Evolutionary conservation across 2,888 invertebrate genomes (phyloP), one percentile per base, ranked within the genome.

Genomic region (Erannis defoliaria): DNA sequence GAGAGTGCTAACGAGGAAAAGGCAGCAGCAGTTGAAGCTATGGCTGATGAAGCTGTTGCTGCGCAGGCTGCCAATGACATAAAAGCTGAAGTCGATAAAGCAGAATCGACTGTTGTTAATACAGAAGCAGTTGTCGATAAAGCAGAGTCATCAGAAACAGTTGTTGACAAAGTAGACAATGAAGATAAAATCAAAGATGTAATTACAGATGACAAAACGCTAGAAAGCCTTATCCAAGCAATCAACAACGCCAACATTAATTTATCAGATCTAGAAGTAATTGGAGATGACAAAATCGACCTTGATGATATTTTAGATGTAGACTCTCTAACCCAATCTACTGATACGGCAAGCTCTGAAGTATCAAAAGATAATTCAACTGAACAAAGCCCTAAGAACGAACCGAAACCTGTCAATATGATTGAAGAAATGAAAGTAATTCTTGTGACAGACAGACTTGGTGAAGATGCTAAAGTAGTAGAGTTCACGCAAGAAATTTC

Each of bases 221-320:
- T 90, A 74, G 88, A 89, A 61, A 86, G 72, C 58, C 72, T 92
- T 33, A 81, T 89, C 63, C 78, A 90, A 68, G 91, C 89, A 0
- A 87, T 90, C 5, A 88, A 82, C 58, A 82, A 76, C 63, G 84
- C 86, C 0, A 88, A 89, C 62, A 85, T 88, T 1, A 85, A 86
- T 63, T 70, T 88, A 8, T 76, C 78, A 54, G 85, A 88, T 57
- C 67, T 88, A 55, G 86, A 89, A 73, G 81, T 81, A 6, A 78
- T 70, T 0, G 78, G 77, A 21, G 82, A 81, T 12, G 76, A 76
- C 48, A 71, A 72, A 14, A 68, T 66, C 10, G 76, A 80, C 55
- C 72, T 73, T 10, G 71, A 77, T 38, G 75, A 67, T 9, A 68
- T 73, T n/a, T 67, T 77, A 1, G 71, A 75, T 40, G 67, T 33